These are phyloP conservation scores for Riparia riparia DNA, from an alignment of 2,113 vertebrate genomes.

Conservation along the genomic window DNA sequence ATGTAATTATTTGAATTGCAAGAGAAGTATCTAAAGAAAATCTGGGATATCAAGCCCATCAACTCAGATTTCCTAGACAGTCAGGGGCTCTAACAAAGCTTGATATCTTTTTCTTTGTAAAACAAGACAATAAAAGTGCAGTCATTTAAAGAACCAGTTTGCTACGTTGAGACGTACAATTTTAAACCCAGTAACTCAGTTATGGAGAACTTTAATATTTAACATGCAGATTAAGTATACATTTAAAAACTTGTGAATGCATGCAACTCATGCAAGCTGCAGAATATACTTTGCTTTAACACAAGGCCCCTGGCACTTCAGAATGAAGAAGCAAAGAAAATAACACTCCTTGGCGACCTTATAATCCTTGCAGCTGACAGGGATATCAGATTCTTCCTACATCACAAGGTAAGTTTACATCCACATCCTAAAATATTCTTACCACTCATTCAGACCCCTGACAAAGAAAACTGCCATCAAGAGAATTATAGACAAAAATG, in stretches of 20 bases:
- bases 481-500: neutral
- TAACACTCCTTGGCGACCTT: neutral
- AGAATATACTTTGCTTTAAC: neutral
- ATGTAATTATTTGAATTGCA: conserved; percentile 61
- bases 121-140: conserved; percentile 29
- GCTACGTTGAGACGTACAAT: neutral
- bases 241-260: neutral
- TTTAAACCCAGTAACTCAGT: neutral
- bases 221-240: neutral
- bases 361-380: neutral
- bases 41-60: neutral
- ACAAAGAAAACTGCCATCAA: neutral
- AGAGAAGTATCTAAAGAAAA: conserved; percentile 6
- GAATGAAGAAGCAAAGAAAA: neutral
- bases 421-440: neutral
- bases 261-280: neutral
- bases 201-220: conserved; percentile 20
- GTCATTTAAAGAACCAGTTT: neutral
- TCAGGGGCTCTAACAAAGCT: neutral
- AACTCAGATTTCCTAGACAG: conserved; percentile 25
- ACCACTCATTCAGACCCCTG: neutral
- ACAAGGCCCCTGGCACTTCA: neutral
- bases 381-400: neutral
- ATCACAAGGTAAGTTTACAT: neutral
- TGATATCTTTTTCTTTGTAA: conserved; percentile 7